Conservation (phyloP, 2,888 invertebrate species). For the Cephus spinipes region DNA sequence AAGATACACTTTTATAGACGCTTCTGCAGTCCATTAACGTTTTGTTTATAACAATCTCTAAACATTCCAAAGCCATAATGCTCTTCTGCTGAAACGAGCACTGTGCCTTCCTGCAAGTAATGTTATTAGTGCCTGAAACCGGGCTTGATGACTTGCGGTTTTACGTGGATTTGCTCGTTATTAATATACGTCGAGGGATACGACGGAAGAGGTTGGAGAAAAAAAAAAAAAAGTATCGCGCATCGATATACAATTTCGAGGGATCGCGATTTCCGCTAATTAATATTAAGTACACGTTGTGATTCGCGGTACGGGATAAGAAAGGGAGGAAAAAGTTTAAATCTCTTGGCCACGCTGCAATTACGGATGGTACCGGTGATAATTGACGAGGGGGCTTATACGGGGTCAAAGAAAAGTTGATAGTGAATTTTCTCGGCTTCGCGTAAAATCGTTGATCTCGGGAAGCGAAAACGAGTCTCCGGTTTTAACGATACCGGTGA, state of each 20-base stretch:
- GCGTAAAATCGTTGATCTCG: background rate
- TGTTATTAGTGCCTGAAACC: slow-evolving; percentile 32
- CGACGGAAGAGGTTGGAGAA: background rate
- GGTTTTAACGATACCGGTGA: slow-evolving; percentile 54
- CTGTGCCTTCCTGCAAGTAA: slow-evolving; percentile 33
- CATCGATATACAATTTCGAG: background rate
- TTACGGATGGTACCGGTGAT: background rate
- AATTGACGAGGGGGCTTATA: background rate
- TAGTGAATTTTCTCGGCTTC: background rate
- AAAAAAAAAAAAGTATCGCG: background rate
- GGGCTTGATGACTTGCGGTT: slow-evolving; percentile 41
- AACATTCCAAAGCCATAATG: slow-evolving; percentile 61
- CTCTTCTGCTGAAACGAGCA: slow-evolving; percentile 40
- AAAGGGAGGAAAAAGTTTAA: background rate
- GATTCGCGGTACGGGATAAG: background rate
- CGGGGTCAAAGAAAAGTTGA: background rate
- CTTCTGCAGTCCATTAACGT: slow-evolving; percentile 65
- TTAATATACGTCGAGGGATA: background rate
- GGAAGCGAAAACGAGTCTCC: background rate
- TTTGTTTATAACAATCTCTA: slow-evolving; percentile 63
- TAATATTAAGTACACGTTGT: background rate
- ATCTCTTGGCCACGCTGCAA: background rate
- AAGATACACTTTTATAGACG: slow-evolving; percentile 50
- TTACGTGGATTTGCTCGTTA: slow-evolving; percentile 13
- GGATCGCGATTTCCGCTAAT: background rate